Evolutionary conservation across 2,888 invertebrate species (phyloP), one percentile per base, ranked within the genome.

Genomic region (Agapetus fuscipes): DNA sequence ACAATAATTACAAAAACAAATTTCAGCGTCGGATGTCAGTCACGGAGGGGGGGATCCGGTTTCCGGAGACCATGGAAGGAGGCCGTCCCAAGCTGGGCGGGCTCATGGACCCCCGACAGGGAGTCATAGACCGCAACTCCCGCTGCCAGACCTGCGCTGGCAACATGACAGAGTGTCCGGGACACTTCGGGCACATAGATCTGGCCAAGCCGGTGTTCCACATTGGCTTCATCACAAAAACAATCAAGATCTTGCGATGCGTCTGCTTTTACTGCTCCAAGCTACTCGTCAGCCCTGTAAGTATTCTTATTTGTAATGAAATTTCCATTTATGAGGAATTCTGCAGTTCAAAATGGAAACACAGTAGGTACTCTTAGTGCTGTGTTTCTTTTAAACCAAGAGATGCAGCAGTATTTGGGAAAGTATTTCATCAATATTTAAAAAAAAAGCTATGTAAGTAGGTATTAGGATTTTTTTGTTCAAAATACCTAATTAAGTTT

Each of bases 211-310:
- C 98, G 13, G 98, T 99, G 1, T 98, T 91, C 64, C 97, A 99
- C 60, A 86, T 96, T 57, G 97, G 96, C 25, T 99, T 97, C 56
- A 75, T 99, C 35, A 91, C 93, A 24, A 98, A 98, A 68, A 89
- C 89, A 0, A 90, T 98, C 49, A 99, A 98, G 67, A 80, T 95
- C 43, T 66, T 99, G n/a, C 74, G 98, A 64, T 98, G 98, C 64
- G 96, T 98, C 14, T 98, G 98, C 61, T 98, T 96, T 62, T 97
- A 93, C 61, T 99, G 98, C 63, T 97, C 97, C 30, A 96, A 95
- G 61, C 71, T 99, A 53, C 75, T 98, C 48, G 90, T 97, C 41
- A 95, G 89, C 54, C 88, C 93, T 27, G 87, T 89, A 72, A 85
- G 85, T 78, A 63, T 41, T 26, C 25, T 40, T 17, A 20, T 32